phyloP scores from a whole-genome alignment of 2,113 vertebrate genomes.

The Brachionichthys hirsutus region DNA sequence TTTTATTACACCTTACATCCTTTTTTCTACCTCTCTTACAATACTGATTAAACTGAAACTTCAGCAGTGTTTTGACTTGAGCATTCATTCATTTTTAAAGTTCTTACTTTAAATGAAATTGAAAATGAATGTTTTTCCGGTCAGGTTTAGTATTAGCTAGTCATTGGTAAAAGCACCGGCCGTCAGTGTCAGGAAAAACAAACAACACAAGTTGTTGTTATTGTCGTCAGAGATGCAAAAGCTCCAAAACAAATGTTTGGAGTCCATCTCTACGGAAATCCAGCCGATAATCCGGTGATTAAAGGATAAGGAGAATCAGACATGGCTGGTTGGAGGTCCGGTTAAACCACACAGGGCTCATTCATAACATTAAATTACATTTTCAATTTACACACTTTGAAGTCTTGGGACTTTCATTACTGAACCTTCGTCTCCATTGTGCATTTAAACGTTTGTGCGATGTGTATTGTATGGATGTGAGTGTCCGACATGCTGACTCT shows the following conservation, averaged over 20 bases:
- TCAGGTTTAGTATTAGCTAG: background rate
- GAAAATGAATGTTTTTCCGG: too few species aligned
- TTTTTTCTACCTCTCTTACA: too few species aligned
- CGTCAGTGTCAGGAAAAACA: constrained; percentile 4
- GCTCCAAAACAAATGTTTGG: constrained; percentile 1
- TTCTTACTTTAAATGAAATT: too few species aligned
- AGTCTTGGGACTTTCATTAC: background rate
- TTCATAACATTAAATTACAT: background rate
- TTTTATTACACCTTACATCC: background rate
- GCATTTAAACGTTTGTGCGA: constrained; percentile 9
- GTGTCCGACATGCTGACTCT: constrained; percentile 29
- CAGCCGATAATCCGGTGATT: constrained; percentile 52
- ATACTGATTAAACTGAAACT: background rate
- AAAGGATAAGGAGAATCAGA: constrained; percentile 27
- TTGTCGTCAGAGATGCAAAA: constrained; percentile 23
- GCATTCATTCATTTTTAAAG: too few species aligned
- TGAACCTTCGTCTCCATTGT: background rate
- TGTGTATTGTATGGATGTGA: constrained; percentile 6
- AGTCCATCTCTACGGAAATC: constrained; percentile 32
- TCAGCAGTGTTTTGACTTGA: too few species aligned
- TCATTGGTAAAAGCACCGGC: background rate
- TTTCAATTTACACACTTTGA: constrained; percentile 8
- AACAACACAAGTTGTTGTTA: constrained; percentile 15
- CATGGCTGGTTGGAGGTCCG: constrained; percentile 5
- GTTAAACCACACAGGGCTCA: constrained; percentile 8